Evolutionary conservation across 2,888 invertebrate species (phyloP), one percentile per base, ranked within the genome.

Genomic region (Xylocampa areola): DNA sequence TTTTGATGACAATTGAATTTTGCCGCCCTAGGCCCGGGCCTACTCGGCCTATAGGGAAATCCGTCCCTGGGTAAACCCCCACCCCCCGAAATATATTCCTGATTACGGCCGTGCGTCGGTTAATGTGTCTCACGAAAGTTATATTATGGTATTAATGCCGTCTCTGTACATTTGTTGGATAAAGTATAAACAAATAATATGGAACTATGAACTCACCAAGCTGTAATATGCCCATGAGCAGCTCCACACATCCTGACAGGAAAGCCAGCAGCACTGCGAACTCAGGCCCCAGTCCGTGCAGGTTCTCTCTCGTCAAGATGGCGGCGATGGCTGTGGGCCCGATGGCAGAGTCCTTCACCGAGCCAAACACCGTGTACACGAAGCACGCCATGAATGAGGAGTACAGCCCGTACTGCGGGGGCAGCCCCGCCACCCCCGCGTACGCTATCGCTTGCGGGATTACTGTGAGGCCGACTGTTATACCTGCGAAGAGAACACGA

Each of bases 301-400:
- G 94, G 80, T 96, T 96, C 86, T 97, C 96, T 33, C 96, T 88
- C 0, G 97, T 97, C 72, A 98, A 90, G 63, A 98, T 96, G 21
- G 97, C 97, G 75, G 96, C 96, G 76, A 98, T 97, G 68, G 98
- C 97, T 0, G 98, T 97, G 3, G 98, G 98, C 0, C 98, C 97
- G 51, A 97, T 96, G 44, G 97, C 96, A 0, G 97, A 95, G 80
- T 86, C 86, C 80, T 92, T 92, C 51, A 92, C 92, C 57, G 97
- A 97, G 11, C 98, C 98, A 81, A 99, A 96, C 61, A 98, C 91
- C 19, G 97, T 96, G 91, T 99, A 99, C 35, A 98, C 95, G 91
- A 98, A 98, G 88, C 98, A 97, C 2, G 98, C 98, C 96, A 98
- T 97, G 93, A 98, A 98, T 0, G 98, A 97, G 0, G 98, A 98